Evolutionary conservation across 2,113 vertebrate species (phyloP).

Genomic region (Echinops telfairi): DNA sequence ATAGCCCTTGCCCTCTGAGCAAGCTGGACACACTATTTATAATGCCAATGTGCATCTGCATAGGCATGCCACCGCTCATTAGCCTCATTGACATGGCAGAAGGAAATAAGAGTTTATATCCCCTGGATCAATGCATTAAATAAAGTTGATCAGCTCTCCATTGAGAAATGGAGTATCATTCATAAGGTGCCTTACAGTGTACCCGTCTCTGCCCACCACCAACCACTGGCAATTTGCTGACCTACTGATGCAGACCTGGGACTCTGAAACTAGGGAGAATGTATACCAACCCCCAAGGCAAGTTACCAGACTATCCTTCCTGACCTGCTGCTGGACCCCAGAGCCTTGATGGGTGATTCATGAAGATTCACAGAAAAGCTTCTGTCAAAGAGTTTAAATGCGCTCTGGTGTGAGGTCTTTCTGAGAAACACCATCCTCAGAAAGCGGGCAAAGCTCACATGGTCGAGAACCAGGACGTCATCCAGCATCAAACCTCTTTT

Average conservation of each 20-base stretch:
- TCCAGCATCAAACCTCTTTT: conserved; percentile 91
- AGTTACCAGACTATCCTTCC: conserved; percentile 94
- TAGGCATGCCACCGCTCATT: conserved; percentile 94
- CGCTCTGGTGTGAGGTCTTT: conserved; percentile 96
- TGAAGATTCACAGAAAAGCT: conserved; percentile 97
- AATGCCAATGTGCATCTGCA: conserved; percentile 89
- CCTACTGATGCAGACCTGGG: conserved; percentile 87
- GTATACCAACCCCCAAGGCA: conserved; percentile 96
- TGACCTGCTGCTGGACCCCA: conserved; percentile 90
- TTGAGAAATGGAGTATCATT: conserved; percentile 96
- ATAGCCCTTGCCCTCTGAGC: conserved; percentile 95
- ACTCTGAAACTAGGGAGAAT: conserved; percentile 92
- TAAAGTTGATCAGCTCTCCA: conserved; percentile 97
- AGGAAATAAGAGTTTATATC: conserved; percentile 91
- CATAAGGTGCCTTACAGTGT: conserved; percentile 96
- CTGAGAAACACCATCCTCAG: conserved; percentile 97
- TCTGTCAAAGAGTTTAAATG: conserved; percentile 95
- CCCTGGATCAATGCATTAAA: conserved; percentile 96
- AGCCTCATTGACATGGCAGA: conserved; percentile 89
- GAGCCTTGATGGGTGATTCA: conserved; percentile 93
- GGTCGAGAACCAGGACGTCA: conserved; percentile 93
- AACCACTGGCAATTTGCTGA: conserved; percentile 97
- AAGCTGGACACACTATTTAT: conserved; percentile 87
- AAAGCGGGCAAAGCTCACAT: conserved; percentile 99
- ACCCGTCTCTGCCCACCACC: conserved; percentile 95